These are phyloP conservation scores for Lasaia peninsularis DNA, from an alignment of 1,140 invertebrate species.

Conservation along the genomic window DNA sequence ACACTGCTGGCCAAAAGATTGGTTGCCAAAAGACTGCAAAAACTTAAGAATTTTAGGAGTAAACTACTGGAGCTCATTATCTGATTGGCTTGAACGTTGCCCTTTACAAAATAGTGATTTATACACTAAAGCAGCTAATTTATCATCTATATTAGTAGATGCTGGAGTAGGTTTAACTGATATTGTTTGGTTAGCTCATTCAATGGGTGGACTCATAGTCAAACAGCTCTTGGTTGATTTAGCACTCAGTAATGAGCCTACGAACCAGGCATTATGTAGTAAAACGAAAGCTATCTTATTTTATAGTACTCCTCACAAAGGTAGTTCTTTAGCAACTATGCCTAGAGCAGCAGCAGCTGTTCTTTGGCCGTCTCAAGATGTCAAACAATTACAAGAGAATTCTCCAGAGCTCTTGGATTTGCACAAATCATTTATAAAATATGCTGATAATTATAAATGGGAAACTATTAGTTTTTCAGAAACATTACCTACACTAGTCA, in stretches of 20 bases:
- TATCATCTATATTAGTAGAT: conserved; percentile 80
- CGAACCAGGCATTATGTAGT: conserved; percentile 75
- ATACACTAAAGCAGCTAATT: conserved; percentile 80
- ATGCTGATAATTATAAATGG: conserved; percentile 78
- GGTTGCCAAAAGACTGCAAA: conserved; percentile 81
- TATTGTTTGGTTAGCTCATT: conserved; percentile 89
- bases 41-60: conserved; percentile 70
- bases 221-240: conserved; percentile 79
- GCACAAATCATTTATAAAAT: conserved; percentile 81
- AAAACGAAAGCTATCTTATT: conserved; percentile 87
- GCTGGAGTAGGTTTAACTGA: conserved; percentile 83
- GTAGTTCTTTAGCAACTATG: conserved; percentile 71
- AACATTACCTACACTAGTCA: conserved; percentile 82
- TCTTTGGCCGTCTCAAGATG: conserved; percentile 88
- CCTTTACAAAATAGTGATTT: conserved; percentile 74
- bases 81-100: conserved; percentile 68
- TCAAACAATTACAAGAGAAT: conserved; percentile 86
- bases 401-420: conserved; percentile 82
- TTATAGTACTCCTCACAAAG: conserved; percentile 88
- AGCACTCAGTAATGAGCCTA: conserved; percentile 34
- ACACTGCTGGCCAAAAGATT: conserved; percentile 89
- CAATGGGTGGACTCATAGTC: conserved; percentile 90
- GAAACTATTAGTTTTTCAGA: conserved; percentile 87
- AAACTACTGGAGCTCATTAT: conserved; percentile 70
- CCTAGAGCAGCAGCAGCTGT: conserved; percentile 84